Evolutionary conservation across 2,797 vertebrate species (phyloP).

Genomic region (Pipistrellus pipistrellus): DNA sequence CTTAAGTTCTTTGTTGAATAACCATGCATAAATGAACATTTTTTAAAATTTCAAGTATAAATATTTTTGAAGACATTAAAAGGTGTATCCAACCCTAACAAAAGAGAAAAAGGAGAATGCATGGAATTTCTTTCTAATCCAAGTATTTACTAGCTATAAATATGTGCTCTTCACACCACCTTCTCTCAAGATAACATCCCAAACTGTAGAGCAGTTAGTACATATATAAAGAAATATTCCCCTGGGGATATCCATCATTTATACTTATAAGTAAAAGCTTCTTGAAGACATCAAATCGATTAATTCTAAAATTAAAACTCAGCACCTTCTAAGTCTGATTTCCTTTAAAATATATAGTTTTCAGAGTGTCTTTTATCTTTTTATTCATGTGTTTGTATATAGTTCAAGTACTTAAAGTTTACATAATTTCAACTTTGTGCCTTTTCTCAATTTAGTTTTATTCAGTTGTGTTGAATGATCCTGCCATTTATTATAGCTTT

Average conservation of each 20-base stretch:
- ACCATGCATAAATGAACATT: background rate
- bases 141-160: background rate
- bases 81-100: background rate
- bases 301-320: conserved; percentile 16
- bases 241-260: background rate
- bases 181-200: background rate
- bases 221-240: background rate
- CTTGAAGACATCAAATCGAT: background rate
- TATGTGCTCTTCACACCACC: background rate
- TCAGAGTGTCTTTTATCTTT: background rate
- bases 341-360: background rate
- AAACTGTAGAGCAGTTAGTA: background rate
- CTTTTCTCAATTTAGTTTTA: background rate
- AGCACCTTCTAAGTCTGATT: background rate
- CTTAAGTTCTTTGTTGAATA: background rate
- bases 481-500: background rate
- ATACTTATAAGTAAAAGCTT: background rate
- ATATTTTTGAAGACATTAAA: conserved; percentile 7
- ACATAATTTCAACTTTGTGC: background rate
- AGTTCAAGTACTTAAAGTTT: background rate
- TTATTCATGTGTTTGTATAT: background rate
- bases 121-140: conserved; percentile 1
- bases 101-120: background rate
- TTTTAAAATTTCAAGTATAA: background rate
- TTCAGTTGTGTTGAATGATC: conserved; percentile 23